phyloP scores from a whole-genome alignment of 1,140 invertebrate genomes.

The Chymomyza costata region DNA sequence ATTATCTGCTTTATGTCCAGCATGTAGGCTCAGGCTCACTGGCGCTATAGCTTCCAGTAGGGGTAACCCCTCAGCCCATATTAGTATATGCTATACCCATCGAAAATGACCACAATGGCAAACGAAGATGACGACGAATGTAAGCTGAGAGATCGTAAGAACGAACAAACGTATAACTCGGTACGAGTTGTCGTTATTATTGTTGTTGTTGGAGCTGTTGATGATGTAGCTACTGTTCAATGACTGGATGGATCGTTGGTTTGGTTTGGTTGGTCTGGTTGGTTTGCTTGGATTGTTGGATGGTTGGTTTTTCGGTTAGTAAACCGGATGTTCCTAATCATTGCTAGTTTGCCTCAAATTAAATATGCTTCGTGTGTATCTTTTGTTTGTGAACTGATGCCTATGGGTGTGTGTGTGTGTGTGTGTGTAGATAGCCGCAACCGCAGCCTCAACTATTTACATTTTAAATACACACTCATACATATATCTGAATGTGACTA shows the following conservation, averaged over 20 bases:
- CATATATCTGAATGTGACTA: constrained; percentile 3
- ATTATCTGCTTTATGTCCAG: constrained; percentile 68
- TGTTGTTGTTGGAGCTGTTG: constrained; percentile 40
- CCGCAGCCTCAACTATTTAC: constrained; percentile 33
- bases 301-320: constrained; percentile 69
- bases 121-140: constrained; percentile 2
- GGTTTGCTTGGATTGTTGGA: constrained; percentile 18
- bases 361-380: constrained; percentile 64
- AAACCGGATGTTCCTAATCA: constrained; percentile 75
- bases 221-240: constrained; percentile 12
- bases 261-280: constrained; percentile 19
- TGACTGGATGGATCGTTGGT: too few relatives aligned
- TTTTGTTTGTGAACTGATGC: constrained; percentile 52
- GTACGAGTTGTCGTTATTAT: constrained; percentile 46
- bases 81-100: too few relatives aligned
- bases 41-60: constrained; percentile 50
- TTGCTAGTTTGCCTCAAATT: constrained; percentile 75
- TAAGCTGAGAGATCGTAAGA: constrained; percentile 30
- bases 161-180: constrained; percentile 38
- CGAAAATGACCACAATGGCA: constrained; percentile 1
- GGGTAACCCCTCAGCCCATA: too few relatives aligned
- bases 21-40: constrained; percentile 40
- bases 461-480: constrained; percentile 30
- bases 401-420: too few relatives aligned
- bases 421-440: too few relatives aligned